Base-by-base conservation (phyloP, 2,888 invertebrate species). In the Polyommatus icarus region DNA sequence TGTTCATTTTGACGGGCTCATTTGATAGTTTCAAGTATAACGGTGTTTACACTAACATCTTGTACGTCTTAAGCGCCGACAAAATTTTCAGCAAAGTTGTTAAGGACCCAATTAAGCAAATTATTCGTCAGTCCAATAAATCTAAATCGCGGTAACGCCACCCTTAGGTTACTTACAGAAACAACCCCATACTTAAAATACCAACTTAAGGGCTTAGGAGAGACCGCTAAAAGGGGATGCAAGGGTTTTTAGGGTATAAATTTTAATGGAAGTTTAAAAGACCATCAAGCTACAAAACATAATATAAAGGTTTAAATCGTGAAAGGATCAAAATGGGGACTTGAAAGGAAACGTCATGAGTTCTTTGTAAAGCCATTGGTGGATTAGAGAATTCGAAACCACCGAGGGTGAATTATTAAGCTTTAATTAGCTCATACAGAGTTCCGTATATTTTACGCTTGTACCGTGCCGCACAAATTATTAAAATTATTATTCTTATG, bases 221-320 rank as follows among this genome's bases (percentile, higher is more conserved):
- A 77, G 77, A 79, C 81, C 78, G 78, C 81, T 78, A 79, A 81
- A 80, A 79, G 79, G 75, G 79, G 80, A 77, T 79, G 71, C 32
- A 71, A 76, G 78, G 79, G 79, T 78, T 79, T 78, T 80, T 76
- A 79, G 75, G 76, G 71, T 29, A 78, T 76, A 77, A 76, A 77
- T 79, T 79, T 67, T 79, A 78, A 79, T 79, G 76, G 73, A 73
- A 77, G 24, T 78, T 78, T 77, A 77, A 77, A 77, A 77, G 77
- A 73, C 72, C 77, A 77, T 77, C 77, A 73, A 77, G 77, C 50
- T 76, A 71, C 77, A 73, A 76, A 50, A 75, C 75, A 54, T 54
- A 50, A 54, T 54, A 50, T 50, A 54, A 50, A 50, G 75, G 75
- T 75, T 75, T 75, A 54, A 75, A 54, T 54, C 29, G 24, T 29